phyloP scores from a whole-genome alignment of 2,888 invertebrate genomes.

The Geotrupes spiniger region DNA sequence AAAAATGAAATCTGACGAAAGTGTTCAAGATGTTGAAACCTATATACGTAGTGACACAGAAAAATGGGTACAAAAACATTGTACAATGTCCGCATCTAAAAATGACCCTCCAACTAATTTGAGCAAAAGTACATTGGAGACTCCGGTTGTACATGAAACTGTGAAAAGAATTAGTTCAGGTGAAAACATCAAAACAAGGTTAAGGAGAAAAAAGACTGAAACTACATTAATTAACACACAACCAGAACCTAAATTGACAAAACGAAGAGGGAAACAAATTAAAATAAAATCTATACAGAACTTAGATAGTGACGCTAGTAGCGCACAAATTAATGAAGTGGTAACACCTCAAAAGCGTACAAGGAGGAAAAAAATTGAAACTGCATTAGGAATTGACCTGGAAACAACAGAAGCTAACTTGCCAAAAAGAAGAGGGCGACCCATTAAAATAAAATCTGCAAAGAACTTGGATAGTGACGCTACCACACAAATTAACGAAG shows the following conservation, averaged over 20 bases:
- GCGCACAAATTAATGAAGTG: no score
- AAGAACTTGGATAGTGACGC: no score
- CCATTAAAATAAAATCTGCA: no score
- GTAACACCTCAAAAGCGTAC: no score
- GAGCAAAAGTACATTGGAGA: neutral
- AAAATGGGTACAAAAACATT: neutral
- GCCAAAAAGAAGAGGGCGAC: neutral
- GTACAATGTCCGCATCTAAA: no score
- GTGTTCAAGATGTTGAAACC: neutral
- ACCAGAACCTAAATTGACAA: neutral
- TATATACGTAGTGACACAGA: neutral
- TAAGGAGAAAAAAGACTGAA: neutral
- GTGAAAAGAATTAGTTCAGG: neutral
- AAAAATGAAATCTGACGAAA: neutral
- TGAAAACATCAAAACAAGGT: no score
- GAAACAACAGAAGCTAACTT: neutral
- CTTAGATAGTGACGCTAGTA: no score
- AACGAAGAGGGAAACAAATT: neutral
- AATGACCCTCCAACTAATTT: neutral
- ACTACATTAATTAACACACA: neutral
- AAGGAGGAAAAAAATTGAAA: no score
- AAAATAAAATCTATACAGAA: no score
- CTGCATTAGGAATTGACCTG: no score
- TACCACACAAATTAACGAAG: no score
- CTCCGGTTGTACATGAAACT: neutral